phyloP scores from a whole-genome alignment of 2,888 invertebrate genomes.

The Sicus ferrugineus region DNA sequence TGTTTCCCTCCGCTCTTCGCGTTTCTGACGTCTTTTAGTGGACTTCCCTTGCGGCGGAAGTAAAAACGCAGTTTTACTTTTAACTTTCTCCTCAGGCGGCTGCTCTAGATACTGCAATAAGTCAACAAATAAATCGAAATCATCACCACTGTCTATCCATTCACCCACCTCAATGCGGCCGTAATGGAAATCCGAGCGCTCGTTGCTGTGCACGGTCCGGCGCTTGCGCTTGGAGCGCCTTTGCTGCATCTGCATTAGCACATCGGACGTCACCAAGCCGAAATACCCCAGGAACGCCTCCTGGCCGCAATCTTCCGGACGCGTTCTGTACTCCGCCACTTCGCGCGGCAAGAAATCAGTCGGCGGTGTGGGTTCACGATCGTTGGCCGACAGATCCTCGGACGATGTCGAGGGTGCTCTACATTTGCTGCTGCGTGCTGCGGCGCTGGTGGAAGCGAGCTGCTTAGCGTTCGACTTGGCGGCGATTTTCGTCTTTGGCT shows the following conservation, averaged over 20 bases:
- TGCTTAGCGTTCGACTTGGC: neutral
- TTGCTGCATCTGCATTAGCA: slow-evolving; percentile 55
- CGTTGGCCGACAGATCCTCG: slow-evolving; percentile 48
- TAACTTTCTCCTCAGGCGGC: slow-evolving; percentile 47
- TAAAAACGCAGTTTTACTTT: slow-evolving; percentile 54
- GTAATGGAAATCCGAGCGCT: slow-evolving; percentile 61
- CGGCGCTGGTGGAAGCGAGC: slow-evolving; percentile 15
- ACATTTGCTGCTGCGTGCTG: slow-evolving; percentile 26
- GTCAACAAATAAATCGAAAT: slow-evolving; percentile 17
- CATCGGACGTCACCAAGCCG: slow-evolving; percentile 55
- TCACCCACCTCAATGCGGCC: slow-evolving; percentile 57
- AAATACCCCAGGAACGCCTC: slow-evolving; percentile 59
- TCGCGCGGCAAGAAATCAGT: slow-evolving; percentile 14
- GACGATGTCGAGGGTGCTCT: slow-evolving; percentile 45
- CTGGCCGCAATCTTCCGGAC: slow-evolving; percentile 54
- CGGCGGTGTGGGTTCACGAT: slow-evolving; percentile 42
- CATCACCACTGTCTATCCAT: neutral
- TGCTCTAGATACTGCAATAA: slow-evolving; percentile 27
- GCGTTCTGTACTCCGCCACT: slow-evolving; percentile 26
- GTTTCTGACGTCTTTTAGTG: slow-evolving; percentile 46
- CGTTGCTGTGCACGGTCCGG: slow-evolving; percentile 59
- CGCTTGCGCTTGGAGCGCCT: slow-evolving; percentile 62
- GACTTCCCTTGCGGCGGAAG: slow-evolving; percentile 59
- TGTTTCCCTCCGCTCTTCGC: slow-evolving; percentile 8
- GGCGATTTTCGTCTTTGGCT: slow-evolving; percentile 7